Percentiles rank a stretch among this genome's conserved stretches.
These are phyloP conservation scores for Caloenas nicobarica DNA, from an alignment of 2,113 vertebrate species.

Conservation along the genomic window DNA sequence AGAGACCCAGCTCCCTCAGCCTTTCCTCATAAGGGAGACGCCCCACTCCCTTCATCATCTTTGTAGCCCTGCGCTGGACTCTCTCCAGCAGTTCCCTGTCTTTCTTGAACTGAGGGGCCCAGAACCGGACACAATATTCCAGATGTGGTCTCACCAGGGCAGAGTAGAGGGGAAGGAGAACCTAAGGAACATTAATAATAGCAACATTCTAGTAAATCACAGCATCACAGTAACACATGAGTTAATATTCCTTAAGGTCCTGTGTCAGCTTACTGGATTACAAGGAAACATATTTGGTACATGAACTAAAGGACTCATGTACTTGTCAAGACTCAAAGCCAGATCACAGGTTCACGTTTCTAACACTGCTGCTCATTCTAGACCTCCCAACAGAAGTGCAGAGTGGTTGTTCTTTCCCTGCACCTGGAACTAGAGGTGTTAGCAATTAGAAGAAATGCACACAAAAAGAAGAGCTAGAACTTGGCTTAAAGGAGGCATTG, in stretches of 20 bases:
- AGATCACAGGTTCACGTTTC: not conserved
- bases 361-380: not conserved
- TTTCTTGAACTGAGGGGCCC: too few species aligned
- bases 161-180: too few species aligned
- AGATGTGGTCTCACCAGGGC: too few species aligned
- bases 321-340: not conserved
- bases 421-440: not conserved
- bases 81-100: too few species aligned
- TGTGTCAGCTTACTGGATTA: conserved; percentile 27
- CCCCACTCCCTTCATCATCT: too few species aligned
- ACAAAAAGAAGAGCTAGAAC: not conserved
- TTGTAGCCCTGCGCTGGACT: too few species aligned
- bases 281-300: conserved; percentile 30
- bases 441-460: not conserved
- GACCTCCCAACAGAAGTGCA: not conserved
- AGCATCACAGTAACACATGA: not conserved
- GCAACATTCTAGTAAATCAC: conserved; percentile 5
- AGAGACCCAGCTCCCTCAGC: too few species aligned
- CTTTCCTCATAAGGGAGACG: too few species aligned
- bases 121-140: too few species aligned
- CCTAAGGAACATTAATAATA: not conserved
- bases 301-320: not conserved
- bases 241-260: conserved; percentile 26
- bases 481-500: not conserved
- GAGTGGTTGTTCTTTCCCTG: not conserved